Evolutionary conservation across 2,113 vertebrate species (phyloP).

Genomic region (Rallus limicola): DNA sequence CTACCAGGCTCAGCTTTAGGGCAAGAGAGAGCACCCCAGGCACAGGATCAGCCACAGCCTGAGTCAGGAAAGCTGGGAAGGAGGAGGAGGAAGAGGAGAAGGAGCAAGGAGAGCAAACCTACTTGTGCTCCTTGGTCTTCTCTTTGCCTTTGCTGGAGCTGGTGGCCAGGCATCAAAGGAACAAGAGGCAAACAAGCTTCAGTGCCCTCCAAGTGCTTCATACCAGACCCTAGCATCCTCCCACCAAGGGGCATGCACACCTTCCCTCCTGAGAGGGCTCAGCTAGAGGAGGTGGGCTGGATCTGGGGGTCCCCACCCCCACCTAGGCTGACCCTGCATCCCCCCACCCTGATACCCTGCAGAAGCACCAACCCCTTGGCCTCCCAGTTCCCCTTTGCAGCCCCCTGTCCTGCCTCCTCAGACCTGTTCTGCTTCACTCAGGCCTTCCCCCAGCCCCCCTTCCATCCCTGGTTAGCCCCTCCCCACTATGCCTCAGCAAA

Average conservation of each 20-base stretch:
- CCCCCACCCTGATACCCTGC: rapidly evolving
- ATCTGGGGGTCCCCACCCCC: neutral
- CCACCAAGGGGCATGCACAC: rapidly evolving
- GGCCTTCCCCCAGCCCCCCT: no score
- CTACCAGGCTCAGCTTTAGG: neutral
- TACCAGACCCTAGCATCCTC: neutral
- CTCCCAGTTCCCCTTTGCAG: neutral
- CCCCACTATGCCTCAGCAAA: neutral
- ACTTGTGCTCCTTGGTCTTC: conserved; percentile 80
- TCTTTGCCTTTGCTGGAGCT: conserved; percentile 77
- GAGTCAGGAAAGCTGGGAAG: neutral
- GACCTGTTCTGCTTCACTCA: neutral
- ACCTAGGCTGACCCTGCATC: rapidly evolving
- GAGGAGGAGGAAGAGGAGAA: neutral
- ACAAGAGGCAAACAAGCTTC: conserved; percentile 20
- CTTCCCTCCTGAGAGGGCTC: neutral
- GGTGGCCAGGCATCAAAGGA: neutral
- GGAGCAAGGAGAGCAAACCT: conserved; percentile 25
- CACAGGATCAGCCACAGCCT: rapidly evolving
- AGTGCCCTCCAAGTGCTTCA: neutral
- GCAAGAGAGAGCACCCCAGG: rapidly evolving
- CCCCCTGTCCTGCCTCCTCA: neutral
- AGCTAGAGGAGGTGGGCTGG: neutral
- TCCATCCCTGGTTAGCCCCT: neutral
- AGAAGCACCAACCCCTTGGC: rapidly evolving